phyloP scores from a whole-genome alignment of 2,888 invertebrate species.

The Gasteruption jaculator region DNA sequence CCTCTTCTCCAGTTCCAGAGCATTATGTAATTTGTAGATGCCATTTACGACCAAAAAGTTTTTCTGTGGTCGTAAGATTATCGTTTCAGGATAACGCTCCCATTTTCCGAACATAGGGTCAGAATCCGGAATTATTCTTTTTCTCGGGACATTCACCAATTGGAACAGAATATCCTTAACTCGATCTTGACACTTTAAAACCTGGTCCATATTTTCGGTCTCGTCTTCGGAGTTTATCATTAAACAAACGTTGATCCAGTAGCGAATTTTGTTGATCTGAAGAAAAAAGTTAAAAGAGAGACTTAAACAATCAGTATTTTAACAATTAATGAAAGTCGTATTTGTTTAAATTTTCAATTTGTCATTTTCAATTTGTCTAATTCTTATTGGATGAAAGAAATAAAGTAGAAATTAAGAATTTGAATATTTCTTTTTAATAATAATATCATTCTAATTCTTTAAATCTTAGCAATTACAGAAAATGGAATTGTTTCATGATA shows the following conservation, averaged over 20 bases:
- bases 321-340: too few relatives aligned
- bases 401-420: too few relatives aligned
- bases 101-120: slow-evolving; percentile 42
- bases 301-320: neutral
- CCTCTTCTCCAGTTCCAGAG: slow-evolving; percentile 51
- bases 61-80: slow-evolving; percentile 46
- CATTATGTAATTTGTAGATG: slow-evolving; percentile 52
- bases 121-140: slow-evolving; percentile 43
- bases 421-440: too few relatives aligned
- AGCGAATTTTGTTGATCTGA: slow-evolving; percentile 71
- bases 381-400: too few relatives aligned
- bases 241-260: slow-evolving; percentile 67
- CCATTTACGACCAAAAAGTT: slow-evolving; percentile 27
- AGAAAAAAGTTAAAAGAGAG: slow-evolving; percentile 16
- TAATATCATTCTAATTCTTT: too few relatives aligned
- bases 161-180: slow-evolving; percentile 51
- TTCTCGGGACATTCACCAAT: slow-evolving; percentile 51
- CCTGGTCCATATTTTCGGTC: slow-evolving; percentile 36
- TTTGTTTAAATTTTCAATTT: too few relatives aligned
- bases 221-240: slow-evolving; percentile 49
- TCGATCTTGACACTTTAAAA: slow-evolving; percentile 50
- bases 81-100: slow-evolving; percentile 39
- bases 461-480: too few relatives aligned
- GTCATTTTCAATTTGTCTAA: too few relatives aligned
- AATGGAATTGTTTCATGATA: too few relatives aligned